These are phyloP conservation scores for Parapsyche elsis DNA, from an alignment of 1,140 invertebrate species.

Conservation along the genomic window DNA sequence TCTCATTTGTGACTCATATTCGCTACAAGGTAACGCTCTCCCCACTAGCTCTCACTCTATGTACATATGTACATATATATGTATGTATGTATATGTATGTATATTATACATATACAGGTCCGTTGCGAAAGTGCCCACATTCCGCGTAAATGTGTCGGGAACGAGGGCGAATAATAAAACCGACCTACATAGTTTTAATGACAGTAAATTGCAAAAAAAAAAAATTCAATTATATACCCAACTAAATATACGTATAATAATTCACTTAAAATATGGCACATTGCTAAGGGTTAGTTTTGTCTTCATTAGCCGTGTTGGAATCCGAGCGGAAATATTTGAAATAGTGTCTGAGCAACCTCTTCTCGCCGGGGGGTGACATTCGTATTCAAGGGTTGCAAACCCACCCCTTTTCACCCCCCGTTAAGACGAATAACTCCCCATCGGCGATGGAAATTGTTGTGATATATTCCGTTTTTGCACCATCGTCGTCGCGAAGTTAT, in stretches of 20 bases:
- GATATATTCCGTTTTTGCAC: constrained; percentile 38
- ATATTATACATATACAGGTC: not conserved
- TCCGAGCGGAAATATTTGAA: not conserved
- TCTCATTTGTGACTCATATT: constrained; percentile 40
- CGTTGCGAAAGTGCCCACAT: not conserved
- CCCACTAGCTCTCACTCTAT: not conserved
- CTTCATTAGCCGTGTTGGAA: not conserved
- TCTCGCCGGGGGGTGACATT: too few relatives aligned
- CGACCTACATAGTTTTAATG: not conserved
- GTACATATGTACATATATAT: not conserved
- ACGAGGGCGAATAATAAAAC: not conserved
- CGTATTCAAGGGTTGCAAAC: too few relatives aligned
- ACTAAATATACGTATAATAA: too few relatives aligned
- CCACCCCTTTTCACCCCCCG: not conserved
- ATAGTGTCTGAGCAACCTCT: not conserved
- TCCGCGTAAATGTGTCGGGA: not conserved
- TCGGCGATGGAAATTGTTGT: constrained; percentile 40
- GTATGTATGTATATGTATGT: not conserved
- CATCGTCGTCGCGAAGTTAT: constrained; percentile 35
- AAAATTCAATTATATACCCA: too few relatives aligned
- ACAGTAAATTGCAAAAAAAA: too few relatives aligned
- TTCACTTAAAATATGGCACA: too few relatives aligned
- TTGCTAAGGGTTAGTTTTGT: not conserved
- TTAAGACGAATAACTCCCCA: constrained; percentile 34
- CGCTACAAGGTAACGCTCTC: constrained; percentile 34